Conservation (phyloP, 2,797 vertebrate genomes). For the Tapirus indicus region DNA sequence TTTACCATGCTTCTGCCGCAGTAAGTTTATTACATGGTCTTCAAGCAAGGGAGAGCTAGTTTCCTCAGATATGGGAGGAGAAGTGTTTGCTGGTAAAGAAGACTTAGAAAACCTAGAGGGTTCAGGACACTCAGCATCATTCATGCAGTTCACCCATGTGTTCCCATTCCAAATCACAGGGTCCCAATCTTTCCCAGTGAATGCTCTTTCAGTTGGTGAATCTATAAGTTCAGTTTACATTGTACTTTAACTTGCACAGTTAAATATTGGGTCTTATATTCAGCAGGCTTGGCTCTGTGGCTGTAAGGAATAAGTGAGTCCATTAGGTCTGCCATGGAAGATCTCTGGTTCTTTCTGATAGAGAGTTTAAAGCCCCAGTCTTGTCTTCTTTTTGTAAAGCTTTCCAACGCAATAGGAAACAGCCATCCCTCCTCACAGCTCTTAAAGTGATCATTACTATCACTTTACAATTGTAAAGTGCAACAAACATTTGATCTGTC, state of each 20-base stretch:
- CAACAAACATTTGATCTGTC: not conserved
- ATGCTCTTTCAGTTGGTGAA: not conserved
- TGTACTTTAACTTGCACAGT: not conserved
- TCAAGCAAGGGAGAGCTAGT: not conserved
- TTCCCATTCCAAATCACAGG: not conserved
- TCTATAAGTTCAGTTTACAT: not conserved
- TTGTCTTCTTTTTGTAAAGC: not conserved
- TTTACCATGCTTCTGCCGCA: not conserved
- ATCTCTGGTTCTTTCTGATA: not conserved
- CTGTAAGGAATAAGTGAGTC: not conserved
- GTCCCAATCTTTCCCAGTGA: not conserved
- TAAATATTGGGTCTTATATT: slow-evolving; percentile 38
- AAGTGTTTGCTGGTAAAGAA: not conserved
- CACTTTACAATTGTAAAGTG: not conserved
- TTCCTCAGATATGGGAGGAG: not conserved
- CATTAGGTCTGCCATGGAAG: not conserved
- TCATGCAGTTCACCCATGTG: not conserved
- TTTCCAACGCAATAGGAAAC: not conserved
- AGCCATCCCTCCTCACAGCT: not conserved
- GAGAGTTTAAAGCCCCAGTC: not conserved
- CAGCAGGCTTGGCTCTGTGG: not conserved
- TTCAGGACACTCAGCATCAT: not conserved
- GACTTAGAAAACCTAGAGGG: not conserved
- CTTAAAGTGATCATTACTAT: not conserved
- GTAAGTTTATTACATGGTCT: not conserved